Evolutionary conservation across 2,113 vertebrate species (phyloP), one percentile per base, ranked within the genome.

Genomic region (Seriola dumerili): DNA sequence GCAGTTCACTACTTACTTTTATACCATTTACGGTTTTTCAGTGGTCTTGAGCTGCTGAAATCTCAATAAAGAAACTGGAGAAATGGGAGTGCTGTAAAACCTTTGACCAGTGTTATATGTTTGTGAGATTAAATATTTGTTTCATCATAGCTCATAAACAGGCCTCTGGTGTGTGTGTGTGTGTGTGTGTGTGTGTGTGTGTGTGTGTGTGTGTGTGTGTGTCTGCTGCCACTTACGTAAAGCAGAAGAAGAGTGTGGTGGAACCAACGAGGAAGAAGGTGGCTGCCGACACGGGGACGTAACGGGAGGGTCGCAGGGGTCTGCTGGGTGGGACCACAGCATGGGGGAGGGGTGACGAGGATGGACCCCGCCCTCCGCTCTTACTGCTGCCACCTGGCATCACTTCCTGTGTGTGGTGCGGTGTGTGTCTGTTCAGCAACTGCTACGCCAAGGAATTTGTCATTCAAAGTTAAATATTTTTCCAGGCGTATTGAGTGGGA

Each of bases 191-290:
- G 23, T 23, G 23, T 23, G 23, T 23, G 23, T 23, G 23, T 23
- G 23, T 23, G 23, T 23, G 38, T 40, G 38, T n/a, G 29, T 65
- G 42, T 29, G 34, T 66, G 44, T 34, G 23, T 13, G 70, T 44
- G 34, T 62, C 14, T 44, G n/a, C 0, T 29, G 17, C 11, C n/a
- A 99, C 98, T 99, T 95, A 99, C 98, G 98, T 99, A 94, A 99
- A 99, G 93, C 97, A 96, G 91, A 99, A 99, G 96, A 99, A 99
- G 85, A 99, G 97, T 4, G 97, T 98, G 46, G 98, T 99, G 79
- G 98, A 97, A 86, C 98, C 98, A 80, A 99, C 98, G 76, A 99
- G 93, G 95, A 99, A 99, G 95, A 97, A 93, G 34, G 97, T 97
- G 11, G 98, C 98, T 34, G 98, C 98, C 0, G 97, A 97, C 87